These are phyloP conservation scores for Porites rus DNA, from an alignment of 92 coral and sea anemone species.

Conservation along the genomic window DNA sequence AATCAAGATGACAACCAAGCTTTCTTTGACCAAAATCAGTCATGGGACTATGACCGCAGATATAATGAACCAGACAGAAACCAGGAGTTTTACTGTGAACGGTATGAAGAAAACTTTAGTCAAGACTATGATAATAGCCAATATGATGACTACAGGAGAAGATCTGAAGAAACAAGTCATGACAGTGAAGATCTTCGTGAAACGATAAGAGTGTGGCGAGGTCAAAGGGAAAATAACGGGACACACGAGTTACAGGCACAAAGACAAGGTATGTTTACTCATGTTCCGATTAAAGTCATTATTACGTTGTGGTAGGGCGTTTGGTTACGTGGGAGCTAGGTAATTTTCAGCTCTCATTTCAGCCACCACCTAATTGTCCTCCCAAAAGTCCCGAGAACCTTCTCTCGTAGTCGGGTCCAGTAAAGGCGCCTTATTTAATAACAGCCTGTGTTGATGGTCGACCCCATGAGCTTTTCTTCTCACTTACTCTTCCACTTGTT, in stretches of 20 bases:
- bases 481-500: too few species aligned
- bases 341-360: too few species aligned
- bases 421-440: too few species aligned
- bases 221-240: neutral
- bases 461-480: too few species aligned
- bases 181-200: neutral
- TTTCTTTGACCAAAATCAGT: neutral
- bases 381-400: too few species aligned
- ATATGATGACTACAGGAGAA: neutral
- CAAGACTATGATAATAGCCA: neutral
- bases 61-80: constrained; percentile 2
- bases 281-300: neutral
- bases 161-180: neutral
- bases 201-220: neutral
- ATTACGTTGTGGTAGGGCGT: neutral
- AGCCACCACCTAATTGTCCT: too few species aligned
- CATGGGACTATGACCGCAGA: neutral
- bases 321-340: neutral
- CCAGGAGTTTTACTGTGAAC: constrained; percentile 2
- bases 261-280: constrained; percentile 9
- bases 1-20: neutral
- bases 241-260: neutral
- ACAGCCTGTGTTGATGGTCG: too few species aligned
- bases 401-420: too few species aligned
- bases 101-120: neutral